phyloP scores from a whole-genome alignment of 2,797 vertebrate species.

The Pseudochirops cupreus region DNA sequence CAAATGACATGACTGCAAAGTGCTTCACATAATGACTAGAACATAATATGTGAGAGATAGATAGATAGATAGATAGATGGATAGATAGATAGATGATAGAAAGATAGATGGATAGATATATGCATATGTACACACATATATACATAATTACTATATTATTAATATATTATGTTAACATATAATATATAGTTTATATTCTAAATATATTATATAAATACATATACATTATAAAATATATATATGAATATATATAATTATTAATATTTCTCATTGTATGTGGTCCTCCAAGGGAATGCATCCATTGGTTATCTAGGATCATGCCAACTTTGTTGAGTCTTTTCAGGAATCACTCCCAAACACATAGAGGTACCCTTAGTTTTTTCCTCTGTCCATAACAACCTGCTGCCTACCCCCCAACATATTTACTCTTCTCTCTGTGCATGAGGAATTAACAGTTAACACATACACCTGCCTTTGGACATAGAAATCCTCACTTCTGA shows the following conservation, averaged over 20 bases:
- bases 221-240: too few species aligned
- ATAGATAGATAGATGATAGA: too few species aligned
- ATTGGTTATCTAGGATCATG: background rate
- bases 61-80: too few species aligned
- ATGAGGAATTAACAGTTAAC: background rate
- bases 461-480: background rate
- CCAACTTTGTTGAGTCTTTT: background rate
- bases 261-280: background rate
- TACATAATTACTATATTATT: background rate
- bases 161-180: background rate
- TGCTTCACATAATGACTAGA: background rate
- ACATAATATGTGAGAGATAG: background rate
- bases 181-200: too few species aligned
- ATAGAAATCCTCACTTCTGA: background rate
- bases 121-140: background rate
- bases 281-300: background rate
- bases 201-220: background rate
- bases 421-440: background rate
- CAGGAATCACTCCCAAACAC: background rate
- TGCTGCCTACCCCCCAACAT: background rate
- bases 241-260: background rate
- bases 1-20: background rate
- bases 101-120: background rate
- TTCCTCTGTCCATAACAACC: background rate
- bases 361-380: background rate